These are phyloP conservation scores for Pseudolaguvia tuberculata DNA, from an alignment of 2,113 vertebrate genomes.

Conservation along the genomic window DNA sequence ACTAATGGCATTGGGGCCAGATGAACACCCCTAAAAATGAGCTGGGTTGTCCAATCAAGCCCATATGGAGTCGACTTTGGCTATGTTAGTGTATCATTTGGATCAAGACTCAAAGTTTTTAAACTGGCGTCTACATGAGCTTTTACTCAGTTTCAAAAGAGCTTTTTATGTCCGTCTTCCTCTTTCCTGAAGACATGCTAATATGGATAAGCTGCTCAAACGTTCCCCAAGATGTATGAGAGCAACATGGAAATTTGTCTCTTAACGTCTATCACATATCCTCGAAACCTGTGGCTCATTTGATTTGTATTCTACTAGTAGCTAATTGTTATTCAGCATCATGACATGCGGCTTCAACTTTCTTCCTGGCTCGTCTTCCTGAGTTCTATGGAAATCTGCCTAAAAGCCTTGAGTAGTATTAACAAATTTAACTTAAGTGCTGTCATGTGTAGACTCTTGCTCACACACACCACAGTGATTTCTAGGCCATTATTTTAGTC, in stretches of 20 bases:
- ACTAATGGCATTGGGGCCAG: no score
- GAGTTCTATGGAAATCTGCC: background rate
- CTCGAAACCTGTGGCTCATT: no score
- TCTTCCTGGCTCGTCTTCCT: background rate
- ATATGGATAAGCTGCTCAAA: no score
- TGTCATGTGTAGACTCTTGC: background rate
- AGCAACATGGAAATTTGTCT: no score
- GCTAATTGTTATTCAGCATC: background rate
- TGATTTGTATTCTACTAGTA: background rate
- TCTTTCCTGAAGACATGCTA: no score
- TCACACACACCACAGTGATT: background rate
- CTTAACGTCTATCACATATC: no score
- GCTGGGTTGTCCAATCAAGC: no score
- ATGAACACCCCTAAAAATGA: background rate
- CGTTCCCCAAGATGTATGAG: no score
- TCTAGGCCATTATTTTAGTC: conserved; percentile 19
- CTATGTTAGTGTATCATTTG: background rate
- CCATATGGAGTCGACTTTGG: no score
- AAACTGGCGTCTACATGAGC: background rate
- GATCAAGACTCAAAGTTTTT: background rate
- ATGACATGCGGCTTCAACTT: background rate
- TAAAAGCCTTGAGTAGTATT: background rate
- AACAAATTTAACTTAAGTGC: background rate
- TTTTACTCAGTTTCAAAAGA: background rate
- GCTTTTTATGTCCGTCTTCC: no score